Percentiles rank a stretch among this genome's conserved stretches.
Evolutionary conservation across 2,888 invertebrate species (phyloP).

Genomic region (Tigriopus californicus): DNA sequence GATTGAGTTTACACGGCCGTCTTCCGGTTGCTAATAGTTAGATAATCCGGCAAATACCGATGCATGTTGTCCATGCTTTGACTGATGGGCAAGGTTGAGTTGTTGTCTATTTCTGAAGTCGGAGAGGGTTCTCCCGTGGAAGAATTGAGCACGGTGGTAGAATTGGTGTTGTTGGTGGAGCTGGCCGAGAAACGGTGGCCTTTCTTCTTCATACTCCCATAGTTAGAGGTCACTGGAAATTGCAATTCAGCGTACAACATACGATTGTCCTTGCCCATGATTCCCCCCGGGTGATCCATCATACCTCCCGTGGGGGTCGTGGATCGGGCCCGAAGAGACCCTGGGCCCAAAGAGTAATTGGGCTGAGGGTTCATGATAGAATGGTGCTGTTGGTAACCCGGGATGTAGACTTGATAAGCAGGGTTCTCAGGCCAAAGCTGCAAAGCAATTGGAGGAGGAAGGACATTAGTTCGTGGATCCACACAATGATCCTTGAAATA

Average conservation of each 20-base stretch:
- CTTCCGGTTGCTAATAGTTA: not conserved
- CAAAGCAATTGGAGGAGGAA: not conserved
- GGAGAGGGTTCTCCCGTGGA: not conserved
- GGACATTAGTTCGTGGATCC: too few species aligned
- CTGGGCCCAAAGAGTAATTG: too few species aligned
- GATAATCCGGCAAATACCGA: not conserved
- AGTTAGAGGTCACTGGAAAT: conserved; percentile 13
- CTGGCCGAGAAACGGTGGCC: not conserved
- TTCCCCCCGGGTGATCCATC: not conserved
- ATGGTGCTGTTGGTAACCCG: conserved; percentile 4
- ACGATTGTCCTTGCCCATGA: not conserved
- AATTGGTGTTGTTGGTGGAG: not conserved
- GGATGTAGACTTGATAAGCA: conserved; percentile 9
- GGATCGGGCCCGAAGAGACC: not conserved
- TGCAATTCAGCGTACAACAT: conserved; percentile 10
- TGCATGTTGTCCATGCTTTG: not conserved
- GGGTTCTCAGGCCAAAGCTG: conserved; percentile 12
- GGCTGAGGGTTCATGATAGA: not conserved
- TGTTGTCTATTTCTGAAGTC: not conserved
- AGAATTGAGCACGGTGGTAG: not conserved
- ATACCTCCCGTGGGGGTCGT: not conserved
- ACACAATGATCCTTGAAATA: too few species aligned
- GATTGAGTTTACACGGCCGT: not conserved
- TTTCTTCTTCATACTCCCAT: conserved; percentile 10
- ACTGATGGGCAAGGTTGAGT: not conserved